Base-by-base conservation (phyloP, 2,888 invertebrate genomes). In the Rutpela maculata region DNA sequence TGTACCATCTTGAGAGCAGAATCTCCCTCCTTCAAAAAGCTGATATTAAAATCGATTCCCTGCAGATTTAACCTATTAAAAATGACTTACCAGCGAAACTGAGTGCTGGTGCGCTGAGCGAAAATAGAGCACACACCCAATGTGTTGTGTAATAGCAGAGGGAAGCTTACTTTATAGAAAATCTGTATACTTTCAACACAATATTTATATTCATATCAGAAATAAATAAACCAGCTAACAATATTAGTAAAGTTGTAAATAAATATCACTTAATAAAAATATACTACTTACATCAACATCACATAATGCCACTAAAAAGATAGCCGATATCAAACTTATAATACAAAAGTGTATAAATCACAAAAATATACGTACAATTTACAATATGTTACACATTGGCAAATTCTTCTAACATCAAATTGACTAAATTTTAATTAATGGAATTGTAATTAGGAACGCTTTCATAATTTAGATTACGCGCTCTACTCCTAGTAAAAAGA, bases 371-470 rank as follows among this genome's bases (percentile, higher is more conserved):
- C 17, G 17, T 38, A 63, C 18, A 17, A 18, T 10, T 38, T 63
- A 63, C 38, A 35, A 18, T 63, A 63, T 43, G 17, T 65, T 18
- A 12, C 19, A 43, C 18, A 38, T 18, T 65, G 43, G 43, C 65
- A 38, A 65, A n/a, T 50, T 17, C 50, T 50, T 50, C 18, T 65
- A 19, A 19, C 4, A 38, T 38, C 12, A 4, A 65, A 65, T 50
- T 15, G 17, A 57, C 17, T 43, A 43, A 60, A 73, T 38, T n/a
- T 50, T 17, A 50, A 50, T 72, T 81, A 50, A 81, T 80, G 11
- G 81, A 71, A 73, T 80, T 78, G 56, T 81, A 77, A 38, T 74
- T 73, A 43, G 81, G 78, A 43, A 82, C 76, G 10, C 72, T 75
- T 43, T 79, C 74, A 56, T 80, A 82, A 26, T 74, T 69, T n/a